Evolutionary conservation across 2,888 invertebrate genomes (phyloP), one percentile per base, ranked within the genome.

Genomic region (Troides helena): DNA sequence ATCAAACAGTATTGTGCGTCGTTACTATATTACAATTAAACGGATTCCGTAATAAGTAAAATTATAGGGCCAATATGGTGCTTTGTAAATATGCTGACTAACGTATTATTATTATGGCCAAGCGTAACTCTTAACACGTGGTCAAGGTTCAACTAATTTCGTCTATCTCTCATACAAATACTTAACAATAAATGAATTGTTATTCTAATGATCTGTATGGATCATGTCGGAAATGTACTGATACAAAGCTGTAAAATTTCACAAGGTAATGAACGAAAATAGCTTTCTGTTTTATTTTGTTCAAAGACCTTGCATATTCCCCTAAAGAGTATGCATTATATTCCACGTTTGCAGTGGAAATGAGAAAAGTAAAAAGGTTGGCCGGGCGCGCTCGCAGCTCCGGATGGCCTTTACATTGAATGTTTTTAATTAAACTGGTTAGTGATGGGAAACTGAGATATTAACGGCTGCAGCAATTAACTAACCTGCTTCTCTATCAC

Each of bases 401-500:
- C 62, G 72, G 73, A 74, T 76, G 74, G 77, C 76, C 14, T 78
- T 76, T 78, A 76, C 77, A 77, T 76, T 73, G 76, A 79, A 76
- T 76, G 77, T 78, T 82, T 82, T 84, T 83, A 82, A 83, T 84
- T 82, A 84, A 83, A 78, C 62, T 72, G 68, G 18, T 57, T 78
- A 83, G 81, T 71, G 81, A 74, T 76, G 80, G 65, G 74, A 69
- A 67, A 46, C 69, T 60, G 63, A 30, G 21, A 39, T 63, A 69
- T 39, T 65, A 62, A 71, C 46, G 53, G 21, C 62, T 39, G 10
- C 4, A 14, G 46, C 12, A 61, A 67, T 50, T 17, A 65, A 60
- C 36, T 56, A 18, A 18, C 0, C 7, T n/a, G 53, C 7, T n/a
- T 7, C n/a, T 53, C 53, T 53, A 53, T 53, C 53, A 53, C 18